Conservation (phyloP, 1,140 invertebrate species). For the Aphaenogaster rudis region DNA sequence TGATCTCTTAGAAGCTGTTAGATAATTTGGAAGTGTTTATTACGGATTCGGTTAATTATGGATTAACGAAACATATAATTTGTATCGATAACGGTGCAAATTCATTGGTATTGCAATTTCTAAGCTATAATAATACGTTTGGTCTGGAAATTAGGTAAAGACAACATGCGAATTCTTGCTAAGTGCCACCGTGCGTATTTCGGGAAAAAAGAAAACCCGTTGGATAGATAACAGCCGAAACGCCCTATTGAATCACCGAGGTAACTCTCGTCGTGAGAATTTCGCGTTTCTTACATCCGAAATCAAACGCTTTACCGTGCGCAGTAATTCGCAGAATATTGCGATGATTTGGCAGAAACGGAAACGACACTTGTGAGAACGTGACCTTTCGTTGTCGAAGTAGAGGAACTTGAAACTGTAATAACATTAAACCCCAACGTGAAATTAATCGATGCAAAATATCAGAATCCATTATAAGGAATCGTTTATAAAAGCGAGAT, state of each 20-base stretch:
- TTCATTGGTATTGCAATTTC: slow-evolving; percentile 3
- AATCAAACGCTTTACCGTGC: slow-evolving; percentile 1
- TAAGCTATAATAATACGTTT: slow-evolving; percentile 17
- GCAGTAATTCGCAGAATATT: slow-evolving; percentile 25
- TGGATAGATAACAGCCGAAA: slow-evolving; percentile 1
- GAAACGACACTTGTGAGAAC: slow-evolving; percentile 48
- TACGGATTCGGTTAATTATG: background rate
- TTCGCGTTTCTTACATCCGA: slow-evolving; percentile 31
- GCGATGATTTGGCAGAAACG: slow-evolving; percentile 50
- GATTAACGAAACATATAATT: slow-evolving; percentile 8
- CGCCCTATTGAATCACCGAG: background rate
- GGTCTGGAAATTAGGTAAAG: slow-evolving; percentile 38
- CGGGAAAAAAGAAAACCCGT: background rate
- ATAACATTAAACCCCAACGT: background rate
- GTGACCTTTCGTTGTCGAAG: slow-evolving; percentile 27
- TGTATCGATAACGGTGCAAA: background rate
- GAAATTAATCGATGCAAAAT: background rate
- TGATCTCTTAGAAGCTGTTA: background rate
- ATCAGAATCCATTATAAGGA: background rate
- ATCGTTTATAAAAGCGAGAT: background rate
- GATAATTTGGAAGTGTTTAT: background rate
- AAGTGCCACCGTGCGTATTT: background rate
- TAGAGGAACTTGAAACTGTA: background rate
- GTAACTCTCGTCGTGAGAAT: slow-evolving; percentile 21
- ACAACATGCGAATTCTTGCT: background rate